phyloP scores from a whole-genome alignment of 2,888 invertebrate species.

The Hirtodrosophila duncani region DNA sequence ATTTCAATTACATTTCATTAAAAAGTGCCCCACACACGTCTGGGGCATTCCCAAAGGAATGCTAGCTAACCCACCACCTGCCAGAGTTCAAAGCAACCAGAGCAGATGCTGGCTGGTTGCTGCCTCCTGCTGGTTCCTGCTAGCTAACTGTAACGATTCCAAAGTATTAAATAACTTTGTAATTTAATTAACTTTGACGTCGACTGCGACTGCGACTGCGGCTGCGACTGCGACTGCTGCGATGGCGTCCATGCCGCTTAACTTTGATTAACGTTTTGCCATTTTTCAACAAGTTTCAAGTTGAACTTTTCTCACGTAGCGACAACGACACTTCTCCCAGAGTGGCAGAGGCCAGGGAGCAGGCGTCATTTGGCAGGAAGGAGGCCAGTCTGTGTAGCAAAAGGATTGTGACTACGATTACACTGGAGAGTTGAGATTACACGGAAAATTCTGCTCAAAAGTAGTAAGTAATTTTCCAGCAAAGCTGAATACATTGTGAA shows the following conservation, averaged over 20 bases:
- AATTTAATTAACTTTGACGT: constrained; percentile 71
- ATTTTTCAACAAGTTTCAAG: constrained; percentile 68
- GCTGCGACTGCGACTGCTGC: constrained; percentile 2
- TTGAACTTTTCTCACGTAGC: constrained; percentile 43
- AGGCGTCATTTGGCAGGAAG: constrained; percentile 2
- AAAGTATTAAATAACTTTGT: constrained; percentile 71
- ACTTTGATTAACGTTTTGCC: constrained; percentile 70
- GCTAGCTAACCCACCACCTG: constrained; percentile 4
- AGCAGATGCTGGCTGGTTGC: constrained; percentile 18
- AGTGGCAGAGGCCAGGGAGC: neutral
- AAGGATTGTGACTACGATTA: constrained; percentile 37
- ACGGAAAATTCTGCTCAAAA: constrained; percentile 49
- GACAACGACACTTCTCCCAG: constrained; percentile 21
- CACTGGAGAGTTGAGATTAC: constrained; percentile 54
- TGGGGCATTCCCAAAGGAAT: neutral
- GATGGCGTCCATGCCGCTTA: constrained; percentile 48
- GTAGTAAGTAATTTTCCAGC: too few species aligned
- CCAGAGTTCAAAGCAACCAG: constrained; percentile 47
- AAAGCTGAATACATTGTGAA: too few species aligned
- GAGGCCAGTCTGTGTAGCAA: constrained; percentile 8
- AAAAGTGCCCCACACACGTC: constrained; percentile 59
- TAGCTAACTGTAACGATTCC: constrained; percentile 52
- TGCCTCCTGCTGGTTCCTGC: constrained; percentile 20
- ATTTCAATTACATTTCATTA: constrained; percentile 64
- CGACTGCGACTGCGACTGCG: constrained; percentile 29